Base-by-base conservation (phyloP, 2,113 vertebrate genomes). In the Bagarius yarrelli region DNA sequence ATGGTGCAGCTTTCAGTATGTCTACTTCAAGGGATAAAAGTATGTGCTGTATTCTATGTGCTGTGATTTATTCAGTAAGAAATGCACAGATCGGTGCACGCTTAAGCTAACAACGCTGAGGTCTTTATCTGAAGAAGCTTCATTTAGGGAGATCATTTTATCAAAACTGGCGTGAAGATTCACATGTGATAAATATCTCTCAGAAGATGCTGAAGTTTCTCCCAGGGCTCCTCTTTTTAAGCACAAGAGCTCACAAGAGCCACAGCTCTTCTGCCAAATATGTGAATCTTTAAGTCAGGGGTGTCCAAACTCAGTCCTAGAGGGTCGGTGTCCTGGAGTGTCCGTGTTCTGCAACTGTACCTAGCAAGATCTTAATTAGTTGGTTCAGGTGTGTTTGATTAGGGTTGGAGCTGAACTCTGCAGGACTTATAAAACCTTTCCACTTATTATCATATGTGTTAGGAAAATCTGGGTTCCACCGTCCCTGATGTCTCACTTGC, bases 101-200 rank as follows among this genome's bases (percentile, higher is more conserved):
- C 32, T 30, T 40, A 44, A 69, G 19, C 32, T 40, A 30, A 66
- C 44, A 34, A 19, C 21, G 55, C 55, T 59, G 23, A 47, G 19
- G 36, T 78, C 52, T 84, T 59, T 16, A 52, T 78, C 63, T 81
- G 34, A 67, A 76, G 32, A 72, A 50, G 56, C 11, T 52, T 21
- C n/a, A n/a, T n/a, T n/a, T n/a, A 57, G 36, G 36, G 15, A 78
- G 63, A 78, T 11, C n/a, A 59, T 59, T 52, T 67, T 78, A 78
- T 81, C 75, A 78, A 30, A 73, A 70, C 61, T 66, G 75, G 75
- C 57, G 57, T 78, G 53, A 44, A 63, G 53, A 74, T 78, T 59
- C 74, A 56, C 30, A 55, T 52, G 71, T 56, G 55, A 81, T 84
- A 78, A 73, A 57, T 72, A 66, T 74, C 74, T 84, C 79, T 78